Evolutionary conservation across 1,140 invertebrate genomes (phyloP).

Genomic region (Chlorops oryzae): DNA sequence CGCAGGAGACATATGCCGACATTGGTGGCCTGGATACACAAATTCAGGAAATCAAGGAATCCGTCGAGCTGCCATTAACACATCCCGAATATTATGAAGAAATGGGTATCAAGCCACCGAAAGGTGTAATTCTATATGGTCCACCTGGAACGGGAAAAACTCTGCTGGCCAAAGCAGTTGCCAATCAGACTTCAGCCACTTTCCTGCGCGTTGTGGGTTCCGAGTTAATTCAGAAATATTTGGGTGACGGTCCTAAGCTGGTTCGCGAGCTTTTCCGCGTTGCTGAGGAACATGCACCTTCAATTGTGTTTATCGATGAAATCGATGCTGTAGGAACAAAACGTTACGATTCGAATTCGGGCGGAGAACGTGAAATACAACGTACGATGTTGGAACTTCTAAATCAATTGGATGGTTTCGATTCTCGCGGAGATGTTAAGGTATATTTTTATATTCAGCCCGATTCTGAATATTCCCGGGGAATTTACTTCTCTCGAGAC

Average conservation of each 20-base stretch:
- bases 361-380: slow-evolving; percentile 99
- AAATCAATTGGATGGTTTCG: slow-evolving; percentile 98
- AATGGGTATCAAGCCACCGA: slow-evolving; percentile 99
- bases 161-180: slow-evolving; percentile 95
- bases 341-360: slow-evolving; percentile 98
- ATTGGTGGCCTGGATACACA: slow-evolving; percentile 99
- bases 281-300: slow-evolving; percentile 98
- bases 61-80: slow-evolving; percentile 95
- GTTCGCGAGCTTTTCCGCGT: slow-evolving; percentile 97
- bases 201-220: slow-evolving; percentile 98
- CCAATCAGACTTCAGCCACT: slow-evolving; percentile 99
- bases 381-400: slow-evolving; percentile 98
- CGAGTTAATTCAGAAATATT: slow-evolving; percentile 98
- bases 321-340: slow-evolving; percentile 99
- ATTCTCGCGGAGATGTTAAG: slow-evolving; percentile 93
- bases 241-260: slow-evolving; percentile 98
- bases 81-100: slow-evolving; percentile 99
- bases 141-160: slow-evolving; percentile 98
- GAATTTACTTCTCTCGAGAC: no score
- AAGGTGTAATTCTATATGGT: slow-evolving; percentile 98
- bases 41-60: slow-evolving; percentile 99
- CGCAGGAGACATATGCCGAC: slow-evolving; percentile 99
- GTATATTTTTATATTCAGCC: no score
- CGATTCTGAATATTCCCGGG: no score
- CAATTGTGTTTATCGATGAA: slow-evolving; percentile 99